Evolutionary conservation across 2,888 invertebrate genomes (phyloP), one percentile per base, ranked within the genome.

Genomic region (Gonocerus acuteangulatus): DNA sequence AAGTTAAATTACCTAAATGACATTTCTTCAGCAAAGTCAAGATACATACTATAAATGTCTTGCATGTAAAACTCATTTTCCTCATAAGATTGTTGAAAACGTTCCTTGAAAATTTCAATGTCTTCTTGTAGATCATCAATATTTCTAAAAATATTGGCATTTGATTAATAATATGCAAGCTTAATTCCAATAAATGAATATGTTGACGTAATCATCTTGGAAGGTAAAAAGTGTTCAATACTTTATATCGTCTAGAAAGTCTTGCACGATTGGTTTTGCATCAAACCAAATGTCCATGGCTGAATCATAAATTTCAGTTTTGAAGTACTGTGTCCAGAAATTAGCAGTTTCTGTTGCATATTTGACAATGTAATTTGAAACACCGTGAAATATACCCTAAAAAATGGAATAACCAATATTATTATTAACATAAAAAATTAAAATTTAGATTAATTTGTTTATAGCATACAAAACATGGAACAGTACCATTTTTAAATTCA

Each of bases 21-120:
- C 71, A 90, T 77, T 71, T 91, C 89, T 68, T 91, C 89, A 45
- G 88, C 74, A 1, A 89, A 78, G 54, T 83, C 82, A 39, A 84
- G 76, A 0, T 83, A 82, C 61, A 86, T 82, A 61, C 82, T 82
- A 0, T 86, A 82, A 1, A 89, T 80, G 70, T 90, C 86, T 72
- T 85, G 86, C 2, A 90, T 82, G 70, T 90, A 90, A 71, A 91
- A 91, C 66, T 90, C 90, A 70, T 91, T 90, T 0, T 82, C 81
- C 56, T 85, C 79, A 69, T 89, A 90, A 0, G 90, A 89, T 49
- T 83, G 78, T 72, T 89, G 88, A 1, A 90, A 73, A 70, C 85
- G 89, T 0, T 73, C 67, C 67, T 85, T 82, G 49, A 91, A 79
- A 13, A 83, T 80, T 54, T 83, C 81, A n/a, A 85, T 73, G 72